A percentile compares a stretch with the other conserved stretches of the same genome.
Conservation (phyloP, 2,113 vertebrate species). For the Chascanopsetta lugubris region DNA sequence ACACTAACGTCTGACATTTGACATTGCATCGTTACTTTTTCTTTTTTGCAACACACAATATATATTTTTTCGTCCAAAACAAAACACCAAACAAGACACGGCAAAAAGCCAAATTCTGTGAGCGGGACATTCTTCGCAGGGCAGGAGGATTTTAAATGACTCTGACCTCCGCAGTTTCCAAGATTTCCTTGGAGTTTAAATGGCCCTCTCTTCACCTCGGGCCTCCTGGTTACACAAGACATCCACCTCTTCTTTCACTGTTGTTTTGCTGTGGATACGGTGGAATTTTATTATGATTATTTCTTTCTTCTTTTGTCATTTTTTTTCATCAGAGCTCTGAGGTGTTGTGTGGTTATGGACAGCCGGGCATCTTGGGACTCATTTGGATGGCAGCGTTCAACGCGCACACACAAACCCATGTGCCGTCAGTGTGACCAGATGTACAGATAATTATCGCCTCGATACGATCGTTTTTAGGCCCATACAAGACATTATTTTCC, state of each 20-base stretch:
- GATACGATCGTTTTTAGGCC: too few species aligned
- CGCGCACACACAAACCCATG: too few species aligned
- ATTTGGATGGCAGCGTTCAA: too few species aligned
- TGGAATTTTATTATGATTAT: too few species aligned
- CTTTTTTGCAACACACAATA: conserved; percentile 5
- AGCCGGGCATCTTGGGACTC: too few species aligned
- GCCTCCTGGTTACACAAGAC: conserved; percentile 9
- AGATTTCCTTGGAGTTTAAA: conserved; percentile 12
- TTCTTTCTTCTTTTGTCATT: too few species aligned
- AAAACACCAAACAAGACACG: conserved; percentile 3
- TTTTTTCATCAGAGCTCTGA: too few species aligned
- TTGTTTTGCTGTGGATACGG: conserved; percentile 18
- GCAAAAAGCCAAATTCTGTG: conserved; percentile 11
- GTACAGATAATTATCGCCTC: too few species aligned
- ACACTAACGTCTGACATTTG: conserved; percentile 28
- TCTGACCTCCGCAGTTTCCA: background rate
- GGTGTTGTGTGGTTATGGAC: too few species aligned
- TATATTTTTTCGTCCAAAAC: conserved; percentile 18
- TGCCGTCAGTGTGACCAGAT: too few species aligned
- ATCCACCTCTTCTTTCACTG: background rate
- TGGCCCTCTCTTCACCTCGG: conserved; percentile 8
- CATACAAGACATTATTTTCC: too few species aligned
- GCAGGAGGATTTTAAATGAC: conserved; percentile 18
- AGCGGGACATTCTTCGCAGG: conserved; percentile 12
- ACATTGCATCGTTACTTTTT: conserved; percentile 21